Evolutionary conservation across 1,140 invertebrate genomes (phyloP).

Genomic region (Batillaria attramentaria): DNA sequence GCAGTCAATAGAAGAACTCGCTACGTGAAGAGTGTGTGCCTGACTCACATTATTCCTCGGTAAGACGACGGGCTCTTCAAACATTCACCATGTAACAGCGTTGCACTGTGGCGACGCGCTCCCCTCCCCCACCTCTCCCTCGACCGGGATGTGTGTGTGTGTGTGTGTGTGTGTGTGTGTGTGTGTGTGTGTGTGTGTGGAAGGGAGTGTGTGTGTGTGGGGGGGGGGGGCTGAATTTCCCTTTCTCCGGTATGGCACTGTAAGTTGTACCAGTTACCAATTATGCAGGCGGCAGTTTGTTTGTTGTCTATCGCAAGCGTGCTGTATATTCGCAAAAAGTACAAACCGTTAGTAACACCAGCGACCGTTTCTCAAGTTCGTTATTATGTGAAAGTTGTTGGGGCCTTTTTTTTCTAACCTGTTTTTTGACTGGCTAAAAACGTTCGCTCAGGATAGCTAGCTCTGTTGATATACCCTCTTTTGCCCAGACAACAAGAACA

Average conservation of each 20-base stretch:
- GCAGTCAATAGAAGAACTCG: no score
- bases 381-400: neutral
- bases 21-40: no score
- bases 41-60: no score
- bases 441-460: no score
- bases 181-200: neutral
- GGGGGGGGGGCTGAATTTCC: neutral
- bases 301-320: neutral
- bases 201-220: neutral
- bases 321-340: neutral
- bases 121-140: no score
- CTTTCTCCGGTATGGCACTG: neutral
- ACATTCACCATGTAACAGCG: no score
- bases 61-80: no score
- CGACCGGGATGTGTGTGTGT: neutral
- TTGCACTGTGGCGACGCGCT: no score
- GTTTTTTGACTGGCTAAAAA: no score
- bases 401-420: no score
- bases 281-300: neutral
- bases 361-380: neutral
- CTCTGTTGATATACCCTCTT: no score
- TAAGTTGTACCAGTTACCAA: neutral
- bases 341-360: neutral
- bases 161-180: neutral
- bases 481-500: no score